Conservation (phyloP, 2,113 vertebrate species). For the Hipposideros armiger region DNA sequence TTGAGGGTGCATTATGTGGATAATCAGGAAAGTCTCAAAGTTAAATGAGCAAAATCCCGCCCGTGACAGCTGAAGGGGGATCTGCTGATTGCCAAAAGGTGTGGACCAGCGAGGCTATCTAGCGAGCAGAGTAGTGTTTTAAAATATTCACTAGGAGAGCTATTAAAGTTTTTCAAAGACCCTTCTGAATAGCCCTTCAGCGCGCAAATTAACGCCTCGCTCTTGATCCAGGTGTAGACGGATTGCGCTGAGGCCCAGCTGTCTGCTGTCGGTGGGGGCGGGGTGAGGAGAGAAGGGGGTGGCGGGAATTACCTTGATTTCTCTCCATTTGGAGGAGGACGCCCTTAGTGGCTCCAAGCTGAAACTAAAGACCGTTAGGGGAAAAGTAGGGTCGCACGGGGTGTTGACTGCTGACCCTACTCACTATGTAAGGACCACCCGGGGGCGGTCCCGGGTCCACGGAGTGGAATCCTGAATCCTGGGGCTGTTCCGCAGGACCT, state of each 20-base stretch:
- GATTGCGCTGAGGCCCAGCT: background rate
- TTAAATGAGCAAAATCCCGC: background rate
- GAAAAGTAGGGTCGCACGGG: fast-evolving
- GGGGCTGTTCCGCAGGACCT: too few species aligned
- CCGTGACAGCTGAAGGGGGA: background rate
- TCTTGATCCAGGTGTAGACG: background rate
- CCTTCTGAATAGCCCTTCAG: background rate
- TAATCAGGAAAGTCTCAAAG: background rate
- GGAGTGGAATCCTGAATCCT: too few species aligned
- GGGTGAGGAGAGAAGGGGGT: background rate
- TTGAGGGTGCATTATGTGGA: background rate
- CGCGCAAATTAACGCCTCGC: background rate
- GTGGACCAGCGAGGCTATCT: background rate
- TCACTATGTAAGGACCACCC: fast-evolving
- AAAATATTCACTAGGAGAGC: background rate
- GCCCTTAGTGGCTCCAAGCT: background rate
- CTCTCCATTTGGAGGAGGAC: fast-evolving
- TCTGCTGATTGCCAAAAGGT: background rate
- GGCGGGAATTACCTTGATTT: fast-evolving
- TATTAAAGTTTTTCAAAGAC: background rate
- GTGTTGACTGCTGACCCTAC: fast-evolving
- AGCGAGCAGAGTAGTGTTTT: background rate
- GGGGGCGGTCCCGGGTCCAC: fast-evolving
- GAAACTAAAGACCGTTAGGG: too few species aligned
- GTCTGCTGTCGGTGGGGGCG: background rate